phyloP scores from a whole-genome alignment of 2,797 vertebrate species.

The Lacerta viridis region DNA sequence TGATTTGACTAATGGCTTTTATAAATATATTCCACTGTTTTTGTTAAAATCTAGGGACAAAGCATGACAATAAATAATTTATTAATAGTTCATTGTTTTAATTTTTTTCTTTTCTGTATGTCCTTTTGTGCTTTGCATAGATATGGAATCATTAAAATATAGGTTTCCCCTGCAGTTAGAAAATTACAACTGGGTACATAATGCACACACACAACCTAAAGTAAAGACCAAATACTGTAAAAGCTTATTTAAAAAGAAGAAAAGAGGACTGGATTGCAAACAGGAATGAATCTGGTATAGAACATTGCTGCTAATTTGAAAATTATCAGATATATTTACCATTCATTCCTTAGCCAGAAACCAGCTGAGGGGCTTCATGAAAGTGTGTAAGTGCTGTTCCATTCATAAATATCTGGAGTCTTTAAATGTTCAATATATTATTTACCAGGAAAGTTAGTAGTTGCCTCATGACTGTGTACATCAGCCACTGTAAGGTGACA shows the following conservation, averaged over 20 bases:
- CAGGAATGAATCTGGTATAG: slow-evolving; percentile 49
- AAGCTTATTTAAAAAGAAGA: slow-evolving; percentile 46
- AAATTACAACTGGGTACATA: not conserved
- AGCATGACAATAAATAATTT: not conserved
- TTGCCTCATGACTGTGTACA: too few species aligned
- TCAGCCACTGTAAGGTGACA: too few species aligned
- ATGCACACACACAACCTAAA: slow-evolving; percentile 16
- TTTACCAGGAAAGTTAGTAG: not conserved
- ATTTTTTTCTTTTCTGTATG: slow-evolving; percentile 23
- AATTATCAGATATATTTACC: not conserved
- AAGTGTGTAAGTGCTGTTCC: too few species aligned
- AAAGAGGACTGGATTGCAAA: slow-evolving; percentile 23
- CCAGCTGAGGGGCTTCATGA: too few species aligned
- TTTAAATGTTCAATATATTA: not conserved
- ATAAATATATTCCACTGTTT: slow-evolving; percentile 48
- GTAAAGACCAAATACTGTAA: slow-evolving; percentile 34
- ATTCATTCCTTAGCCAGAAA: too few species aligned
- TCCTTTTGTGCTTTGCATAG: slow-evolving; percentile 44
- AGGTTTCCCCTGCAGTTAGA: slow-evolving; percentile 28
- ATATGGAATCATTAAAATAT: slow-evolving; percentile 41
- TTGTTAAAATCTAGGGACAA: slow-evolving; percentile 23
- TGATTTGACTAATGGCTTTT: slow-evolving; percentile 49
- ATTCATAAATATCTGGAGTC: not conserved
- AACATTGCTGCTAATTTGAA: not conserved
- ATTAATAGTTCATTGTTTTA: not conserved